Evolutionary conservation across 1,140 invertebrate species (phyloP).

Genomic region (Leptonema lineaticorne): DNA sequence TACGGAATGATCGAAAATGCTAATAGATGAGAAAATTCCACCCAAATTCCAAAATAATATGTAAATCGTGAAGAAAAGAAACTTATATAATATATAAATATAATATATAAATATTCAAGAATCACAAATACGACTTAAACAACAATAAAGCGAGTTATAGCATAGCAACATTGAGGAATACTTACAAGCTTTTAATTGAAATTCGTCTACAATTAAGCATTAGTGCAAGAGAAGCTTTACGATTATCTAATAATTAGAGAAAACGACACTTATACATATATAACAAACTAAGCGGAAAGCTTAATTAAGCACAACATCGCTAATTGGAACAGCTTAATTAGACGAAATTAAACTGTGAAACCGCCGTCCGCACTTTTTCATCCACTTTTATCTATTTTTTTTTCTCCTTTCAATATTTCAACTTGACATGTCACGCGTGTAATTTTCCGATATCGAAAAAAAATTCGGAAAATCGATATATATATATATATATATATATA

Average conservation of each 20-base stretch:
- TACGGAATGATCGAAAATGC: not conserved
- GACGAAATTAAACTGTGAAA: too few species aligned
- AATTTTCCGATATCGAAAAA: conserved; percentile 26
- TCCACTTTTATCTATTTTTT: too few species aligned
- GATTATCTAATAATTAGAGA: conserved; percentile 39
- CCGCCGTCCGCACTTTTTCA: too few species aligned
- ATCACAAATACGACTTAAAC: too few species aligned
- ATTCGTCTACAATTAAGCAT: conserved; percentile 15
- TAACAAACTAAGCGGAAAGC: conserved; percentile 34
- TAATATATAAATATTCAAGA: too few species aligned
- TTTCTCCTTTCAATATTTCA: too few species aligned
- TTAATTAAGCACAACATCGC: conserved; percentile 14
- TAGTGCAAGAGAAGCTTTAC: conserved; percentile 2
- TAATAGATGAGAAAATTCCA: not conserved
- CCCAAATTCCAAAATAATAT: conserved; percentile 27
- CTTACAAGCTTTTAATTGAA: conserved; percentile 16
- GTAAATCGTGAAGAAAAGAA: not conserved
- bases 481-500: not conserved
- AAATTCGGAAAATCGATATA: not conserved
- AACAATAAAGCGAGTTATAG: conserved; percentile 13
- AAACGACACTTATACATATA: conserved; percentile 42
- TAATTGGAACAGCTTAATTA: too few species aligned
- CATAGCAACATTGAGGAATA: conserved; percentile 31
- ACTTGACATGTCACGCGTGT: too few species aligned
- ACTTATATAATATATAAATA: too few species aligned